A percentile compares a stretch with the other conserved stretches of the same genome.
Evolutionary conservation across 2,113 vertebrate species (phyloP).

Genomic region (Podarcis raffonei): DNA sequence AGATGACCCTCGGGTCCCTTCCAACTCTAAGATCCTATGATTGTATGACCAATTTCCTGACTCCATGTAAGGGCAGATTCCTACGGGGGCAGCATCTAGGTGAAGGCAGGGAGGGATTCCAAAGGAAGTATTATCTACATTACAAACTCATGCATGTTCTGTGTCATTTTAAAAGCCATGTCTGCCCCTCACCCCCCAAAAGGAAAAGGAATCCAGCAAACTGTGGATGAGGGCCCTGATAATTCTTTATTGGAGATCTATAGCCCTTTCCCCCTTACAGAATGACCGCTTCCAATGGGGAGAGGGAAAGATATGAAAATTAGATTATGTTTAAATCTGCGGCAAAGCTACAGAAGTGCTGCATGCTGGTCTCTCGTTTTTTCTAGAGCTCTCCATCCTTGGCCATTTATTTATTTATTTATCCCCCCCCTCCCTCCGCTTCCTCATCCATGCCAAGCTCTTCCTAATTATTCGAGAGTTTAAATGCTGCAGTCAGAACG

Average conservation of each 20-base stretch:
- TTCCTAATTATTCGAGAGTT: slow-evolving; percentile 9
- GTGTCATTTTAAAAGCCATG: background rate
- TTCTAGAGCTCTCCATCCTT: background rate
- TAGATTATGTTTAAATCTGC: no score
- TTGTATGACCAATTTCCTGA: no score
- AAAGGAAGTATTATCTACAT: background rate
- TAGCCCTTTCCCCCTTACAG: background rate
- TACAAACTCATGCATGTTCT: background rate
- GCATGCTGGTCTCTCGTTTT: no score
- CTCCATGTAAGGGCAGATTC: background rate
- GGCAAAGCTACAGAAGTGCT: no score
- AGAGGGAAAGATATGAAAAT: background rate
- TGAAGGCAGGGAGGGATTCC: background rate
- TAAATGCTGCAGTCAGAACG: background rate
- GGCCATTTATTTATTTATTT: background rate
- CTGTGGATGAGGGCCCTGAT: no score
- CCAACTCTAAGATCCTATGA: no score
- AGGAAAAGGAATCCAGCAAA: background rate
- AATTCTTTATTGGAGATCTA: background rate
- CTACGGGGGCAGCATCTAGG: background rate
- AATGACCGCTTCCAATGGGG: background rate
- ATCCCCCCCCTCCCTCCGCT: background rate
- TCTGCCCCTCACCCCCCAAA: background rate
- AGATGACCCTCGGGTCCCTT: no score
- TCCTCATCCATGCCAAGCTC: background rate